These are phyloP conservation scores for Crotalus helleri DNA, from an alignment of 2,113 vertebrate genomes.

Conservation along the genomic window DNA sequence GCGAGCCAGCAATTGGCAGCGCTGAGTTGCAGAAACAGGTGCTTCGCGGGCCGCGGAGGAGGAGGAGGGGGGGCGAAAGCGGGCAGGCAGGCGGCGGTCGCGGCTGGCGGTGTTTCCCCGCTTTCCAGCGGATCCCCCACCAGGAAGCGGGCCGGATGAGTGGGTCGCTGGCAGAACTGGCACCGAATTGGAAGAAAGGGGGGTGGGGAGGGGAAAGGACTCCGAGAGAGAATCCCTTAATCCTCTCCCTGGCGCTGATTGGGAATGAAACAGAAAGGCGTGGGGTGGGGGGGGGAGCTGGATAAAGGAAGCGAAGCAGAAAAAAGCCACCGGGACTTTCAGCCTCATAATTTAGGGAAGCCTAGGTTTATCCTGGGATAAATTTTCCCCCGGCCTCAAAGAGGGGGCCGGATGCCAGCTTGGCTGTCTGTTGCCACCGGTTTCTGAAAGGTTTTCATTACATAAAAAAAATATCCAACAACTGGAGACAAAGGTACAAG, in stretches of 20 bases:
- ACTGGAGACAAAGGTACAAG: background rate
- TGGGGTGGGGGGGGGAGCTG: no score
- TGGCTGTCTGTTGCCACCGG: background rate
- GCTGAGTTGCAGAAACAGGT: constrained; percentile 61
- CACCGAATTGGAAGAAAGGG: background rate
- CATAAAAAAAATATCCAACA: background rate
- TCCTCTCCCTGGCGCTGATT: background rate
- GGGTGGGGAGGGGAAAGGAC: no score
- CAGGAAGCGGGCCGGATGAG: background rate
- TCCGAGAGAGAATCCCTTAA: background rate
- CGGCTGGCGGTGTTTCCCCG: background rate
- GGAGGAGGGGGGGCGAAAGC: background rate
- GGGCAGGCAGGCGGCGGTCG: background rate
- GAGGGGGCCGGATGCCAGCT: background rate
- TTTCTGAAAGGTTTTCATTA: background rate
- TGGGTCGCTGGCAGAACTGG: background rate
- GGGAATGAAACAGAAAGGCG: constrained; percentile 3
- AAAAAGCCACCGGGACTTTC: background rate
- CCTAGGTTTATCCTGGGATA: background rate
- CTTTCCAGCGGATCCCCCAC: constrained; percentile 5
- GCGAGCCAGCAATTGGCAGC: background rate
- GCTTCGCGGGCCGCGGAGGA: constrained; percentile 16
- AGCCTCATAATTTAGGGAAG: background rate
- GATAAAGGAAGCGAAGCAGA: background rate
- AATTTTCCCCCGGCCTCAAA: background rate